Conservation (phyloP, 2,797 vertebrate genomes). For the Pipistrellus pipistrellus region DNA sequence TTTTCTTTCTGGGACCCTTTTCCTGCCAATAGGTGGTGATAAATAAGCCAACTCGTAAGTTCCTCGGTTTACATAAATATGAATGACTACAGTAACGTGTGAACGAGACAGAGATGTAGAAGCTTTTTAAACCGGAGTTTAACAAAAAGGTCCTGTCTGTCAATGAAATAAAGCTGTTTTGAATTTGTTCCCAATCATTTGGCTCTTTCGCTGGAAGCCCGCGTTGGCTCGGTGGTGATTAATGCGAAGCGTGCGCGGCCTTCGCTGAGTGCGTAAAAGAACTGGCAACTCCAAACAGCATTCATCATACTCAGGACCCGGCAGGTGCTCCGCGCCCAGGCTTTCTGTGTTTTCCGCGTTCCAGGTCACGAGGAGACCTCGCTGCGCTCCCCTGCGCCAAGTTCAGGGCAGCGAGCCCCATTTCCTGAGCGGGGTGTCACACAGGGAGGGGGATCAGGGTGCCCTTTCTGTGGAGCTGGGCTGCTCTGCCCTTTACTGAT, state of each 20-base stretch:
- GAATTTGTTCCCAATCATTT: constrained; percentile 84
- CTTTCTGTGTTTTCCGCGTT: not conserved
- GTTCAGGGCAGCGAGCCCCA: not conserved
- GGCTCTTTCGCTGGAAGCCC: constrained; percentile 76
- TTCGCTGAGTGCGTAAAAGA: constrained; percentile 75
- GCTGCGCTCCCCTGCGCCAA: not conserved
- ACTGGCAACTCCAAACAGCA: constrained; percentile 78
- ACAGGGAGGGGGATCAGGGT: not conserved
- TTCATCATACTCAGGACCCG: constrained; percentile 76
- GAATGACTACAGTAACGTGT: constrained; percentile 80
- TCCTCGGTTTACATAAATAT: constrained; percentile 70
- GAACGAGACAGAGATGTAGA: constrained; percentile 82
- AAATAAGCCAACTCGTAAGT: constrained; percentile 63
- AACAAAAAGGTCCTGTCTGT: constrained; percentile 79
- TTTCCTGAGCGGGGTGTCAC: not conserved
- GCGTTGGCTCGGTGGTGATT: constrained; percentile 83
- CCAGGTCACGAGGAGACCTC: not conserved
- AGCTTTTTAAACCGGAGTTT: constrained; percentile 80
- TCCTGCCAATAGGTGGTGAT: constrained; percentile 72
- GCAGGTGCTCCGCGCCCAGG: not conserved
- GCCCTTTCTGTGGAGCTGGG: not conserved
- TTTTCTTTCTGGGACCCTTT: not conserved
- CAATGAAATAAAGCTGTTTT: constrained; percentile 85
- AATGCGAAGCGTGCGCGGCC: constrained; percentile 81
- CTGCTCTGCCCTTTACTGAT: not conserved